Evolutionary conservation across 1,140 invertebrate species (phyloP), one percentile per base, ranked within the genome.

Genomic region (Lethrus apterus): DNA sequence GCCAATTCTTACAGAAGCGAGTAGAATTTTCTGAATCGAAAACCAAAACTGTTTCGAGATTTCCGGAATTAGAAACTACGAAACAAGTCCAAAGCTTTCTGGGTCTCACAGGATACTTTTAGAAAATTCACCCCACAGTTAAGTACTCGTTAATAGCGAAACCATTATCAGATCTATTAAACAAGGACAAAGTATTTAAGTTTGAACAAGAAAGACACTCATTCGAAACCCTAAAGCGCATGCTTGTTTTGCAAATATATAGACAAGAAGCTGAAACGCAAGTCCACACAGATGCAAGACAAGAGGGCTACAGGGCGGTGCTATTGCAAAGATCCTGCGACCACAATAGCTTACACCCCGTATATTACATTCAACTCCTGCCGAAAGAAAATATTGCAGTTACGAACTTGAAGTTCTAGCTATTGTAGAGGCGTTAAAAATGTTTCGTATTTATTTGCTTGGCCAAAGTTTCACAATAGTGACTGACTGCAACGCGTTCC

Each of bases 371-470:
- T 7, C 23, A 26, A 26, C 5, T 26, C 5, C 5, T 26, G 23
- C 31, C 4, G 5, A 33, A 14, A 33, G 31, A 14, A 33, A 14
- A 14, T 33, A 33, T 13, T 5, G 5, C 14, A 33, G 31, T 13
- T 33, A 33, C 14, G 31, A 33, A 34, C 36, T 69, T 10, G 65
- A 69, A 42, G 50, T 56, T 0, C 44, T 70, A 11, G 66, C 69
- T 3, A 44, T 69, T 3, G 50, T 68, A 10, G 50, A 56, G 48
- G 57, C 60, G 1, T 23, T 70, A 0, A 62, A 67, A 32, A 65
- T 64, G 34, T 69, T 69, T 51, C 20, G 64, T 11, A 17, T 52
- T 13, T 72, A 73, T 34, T 38, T 72, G 0, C 45, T 63, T 15
- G 68, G 62, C 4, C 62, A 60, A 20, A 4, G 57, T 17, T 65